Evolutionary conservation across 2,888 invertebrate genomes (phyloP).

Genomic region (Eurytoma californica): DNA sequence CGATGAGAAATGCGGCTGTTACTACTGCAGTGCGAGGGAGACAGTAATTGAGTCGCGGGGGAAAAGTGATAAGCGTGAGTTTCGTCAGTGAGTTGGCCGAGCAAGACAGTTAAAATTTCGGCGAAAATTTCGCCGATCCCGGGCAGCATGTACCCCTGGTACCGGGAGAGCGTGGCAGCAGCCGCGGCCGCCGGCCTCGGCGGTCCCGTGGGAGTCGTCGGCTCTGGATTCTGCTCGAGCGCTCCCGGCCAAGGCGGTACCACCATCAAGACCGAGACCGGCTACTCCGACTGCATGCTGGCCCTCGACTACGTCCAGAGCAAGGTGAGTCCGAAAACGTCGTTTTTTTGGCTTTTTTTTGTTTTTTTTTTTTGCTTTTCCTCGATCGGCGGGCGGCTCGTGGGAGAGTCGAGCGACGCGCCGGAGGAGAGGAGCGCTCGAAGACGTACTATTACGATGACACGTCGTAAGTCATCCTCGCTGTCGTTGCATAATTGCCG

Average conservation of each 20-base stretch:
- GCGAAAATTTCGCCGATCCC: conserved; percentile 61
- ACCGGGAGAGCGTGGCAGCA: conserved; percentile 77
- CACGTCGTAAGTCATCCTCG: conserved; percentile 20
- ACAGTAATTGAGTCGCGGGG: no score
- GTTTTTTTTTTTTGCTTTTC: no score
- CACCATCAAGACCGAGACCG: conserved; percentile 81
- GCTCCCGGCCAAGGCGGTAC: conserved; percentile 75
- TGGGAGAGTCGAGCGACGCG: background rate
- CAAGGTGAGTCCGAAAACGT: conserved; percentile 82
- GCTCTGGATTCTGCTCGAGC: conserved; percentile 76
- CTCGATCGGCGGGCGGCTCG: no score
- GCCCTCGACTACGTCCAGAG: conserved; percentile 82
- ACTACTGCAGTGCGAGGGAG: no score
- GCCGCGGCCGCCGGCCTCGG: conserved; percentile 77
- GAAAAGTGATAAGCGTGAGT: background rate
- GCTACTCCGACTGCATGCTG: conserved; percentile 84
- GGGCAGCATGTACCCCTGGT: conserved; percentile 80
- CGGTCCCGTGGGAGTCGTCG: conserved; percentile 73
- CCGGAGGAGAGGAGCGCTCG: background rate
- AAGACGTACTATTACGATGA: conserved; percentile 19
- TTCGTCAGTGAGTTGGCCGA: conserved; percentile 14
- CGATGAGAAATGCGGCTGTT: no score
- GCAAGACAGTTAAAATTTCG: conserved; percentile 47
- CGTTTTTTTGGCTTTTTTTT: no score
- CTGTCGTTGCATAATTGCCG: conserved; percentile 24